Evolutionary conservation across 2,113 vertebrate genomes (phyloP).

Genomic region (Mustela nigripes): DNA sequence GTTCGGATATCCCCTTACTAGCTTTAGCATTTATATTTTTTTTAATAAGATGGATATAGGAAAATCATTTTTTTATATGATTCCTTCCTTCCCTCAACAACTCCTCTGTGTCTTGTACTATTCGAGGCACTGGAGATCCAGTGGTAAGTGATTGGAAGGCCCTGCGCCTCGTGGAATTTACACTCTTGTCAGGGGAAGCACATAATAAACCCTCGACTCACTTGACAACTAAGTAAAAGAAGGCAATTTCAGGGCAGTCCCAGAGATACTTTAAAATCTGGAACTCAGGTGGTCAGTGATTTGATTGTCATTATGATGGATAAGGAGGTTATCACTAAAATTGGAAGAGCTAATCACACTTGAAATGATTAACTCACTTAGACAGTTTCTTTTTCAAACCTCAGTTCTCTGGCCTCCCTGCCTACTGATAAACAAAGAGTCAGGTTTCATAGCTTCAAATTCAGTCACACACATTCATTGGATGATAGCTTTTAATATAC

Average conservation of each 20-base stretch:
- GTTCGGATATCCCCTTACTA: neutral
- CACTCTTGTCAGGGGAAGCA: neutral
- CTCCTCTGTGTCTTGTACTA: neutral
- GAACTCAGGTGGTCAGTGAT: slow-evolving; percentile 27
- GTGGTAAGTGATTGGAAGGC: neutral
- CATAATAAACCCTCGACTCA: neutral
- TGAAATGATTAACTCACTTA: slow-evolving; percentile 41
- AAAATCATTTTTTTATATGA: neutral
- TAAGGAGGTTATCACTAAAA: neutral
- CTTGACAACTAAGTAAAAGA: neutral
- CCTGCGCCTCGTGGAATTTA: neutral
- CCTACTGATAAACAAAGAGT: neutral
- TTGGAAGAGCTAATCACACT: neutral
- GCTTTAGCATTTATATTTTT: neutral
- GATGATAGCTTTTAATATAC: neutral
- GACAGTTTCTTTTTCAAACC: neutral
- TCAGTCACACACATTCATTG: neutral
- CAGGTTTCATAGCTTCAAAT: neutral
- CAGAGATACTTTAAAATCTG: slow-evolving; percentile 15
- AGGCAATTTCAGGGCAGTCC: neutral
- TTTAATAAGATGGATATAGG: neutral
- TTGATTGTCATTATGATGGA: neutral
- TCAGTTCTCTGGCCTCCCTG: neutral
- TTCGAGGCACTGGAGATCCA: neutral
- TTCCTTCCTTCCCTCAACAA: neutral